Evolutionary conservation across 30 jellyfish, hydroid and myxozoan species (phyloP), one percentile per base, ranked within the genome.

Genomic region (Nemopilema nomurai): DNA sequence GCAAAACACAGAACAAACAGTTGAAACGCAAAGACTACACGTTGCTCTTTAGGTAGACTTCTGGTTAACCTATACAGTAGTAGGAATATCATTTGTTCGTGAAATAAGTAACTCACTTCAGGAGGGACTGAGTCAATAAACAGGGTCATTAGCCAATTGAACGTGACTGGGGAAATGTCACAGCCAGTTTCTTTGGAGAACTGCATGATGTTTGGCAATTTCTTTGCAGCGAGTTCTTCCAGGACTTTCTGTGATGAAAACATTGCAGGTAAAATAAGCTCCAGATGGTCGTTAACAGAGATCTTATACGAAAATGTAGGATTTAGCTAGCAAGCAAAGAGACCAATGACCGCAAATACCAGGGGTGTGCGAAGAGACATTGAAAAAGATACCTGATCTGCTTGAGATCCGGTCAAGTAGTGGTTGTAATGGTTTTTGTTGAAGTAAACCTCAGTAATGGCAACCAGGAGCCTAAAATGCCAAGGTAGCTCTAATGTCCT

Each of bases 111-210:
- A 24, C 81, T 33, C 75, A 92, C 98, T 79, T 81, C 89, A 20
- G 87, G 70, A 0, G 98, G 98, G 9, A 92, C 87, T 52, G 98
- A 87, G 67, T 92, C 98, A n/a, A 92, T 69, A 83, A 86, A 92
- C 49, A 92, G 62, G 32, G 98, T 87, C 98, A 92, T 92, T 25
- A 92, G 88, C 98, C 98, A 92, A 81, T 92, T 92, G 70, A 92
- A 92, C 51, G 98, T 86, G 18, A 92, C 87, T 49, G 98, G 98
- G 8, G 98, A 78, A 19, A 92, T 90, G 32, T 92, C 98, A 74
- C 98, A 92, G 19, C 84, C 84, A 23, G 71, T 75, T 33, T 86
- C 92, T 33, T 86, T 88, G 53, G 77, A 33, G 82, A 57, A 77
- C 50, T 76, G 85, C 89, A 87, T 27, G n/a, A 92, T 49, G 51